A percentile compares a stretch with the other conserved stretches of the same genome.
These are phyloP conservation scores for Hermodice carunculata DNA, from an alignment of 2,888 invertebrate species.

Conservation along the genomic window DNA sequence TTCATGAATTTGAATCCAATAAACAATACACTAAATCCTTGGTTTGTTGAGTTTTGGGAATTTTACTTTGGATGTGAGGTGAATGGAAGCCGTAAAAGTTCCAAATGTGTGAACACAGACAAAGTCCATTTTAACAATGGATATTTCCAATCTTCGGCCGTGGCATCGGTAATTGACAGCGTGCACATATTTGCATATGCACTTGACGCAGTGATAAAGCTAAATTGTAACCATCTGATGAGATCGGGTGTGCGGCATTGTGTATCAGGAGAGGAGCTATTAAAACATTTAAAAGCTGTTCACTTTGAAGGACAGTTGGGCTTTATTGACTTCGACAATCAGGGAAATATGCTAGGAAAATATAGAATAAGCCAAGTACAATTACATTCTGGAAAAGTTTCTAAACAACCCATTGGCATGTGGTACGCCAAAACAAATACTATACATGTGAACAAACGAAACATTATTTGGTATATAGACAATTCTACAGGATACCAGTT, in stretches of 20 bases:
- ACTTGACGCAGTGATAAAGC: conserved; percentile 40
- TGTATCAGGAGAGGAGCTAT: conserved; percentile 41
- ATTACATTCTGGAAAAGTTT: no score
- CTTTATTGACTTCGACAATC: conserved; percentile 51
- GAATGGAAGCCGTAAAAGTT: no score
- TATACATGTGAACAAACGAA: no score
- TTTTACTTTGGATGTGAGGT: no score
- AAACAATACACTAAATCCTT: conserved; percentile 45
- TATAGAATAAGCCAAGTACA: no score
- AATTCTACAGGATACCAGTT: no score
- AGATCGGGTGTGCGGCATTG: conserved; percentile 35
- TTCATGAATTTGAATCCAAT: conserved; percentile 44
- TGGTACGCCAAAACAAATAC: no score
- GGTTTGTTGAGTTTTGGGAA: conserved; percentile 56
- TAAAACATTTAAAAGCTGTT: conserved; percentile 45
- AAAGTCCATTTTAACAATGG: no score
- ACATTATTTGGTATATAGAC: no score
- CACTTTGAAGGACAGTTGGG: conserved; percentile 49
- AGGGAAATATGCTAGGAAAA: conserved; percentile 53
- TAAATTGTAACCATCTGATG: conserved; percentile 35
- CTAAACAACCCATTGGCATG: no score
- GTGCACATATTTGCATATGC: conserved; percentile 51
- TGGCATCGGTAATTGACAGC: conserved; percentile 51
- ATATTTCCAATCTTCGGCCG: no score
- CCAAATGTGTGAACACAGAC: no score